Evolutionary conservation across 2,888 invertebrate genomes (phyloP).

Genomic region (Stomorhina lunata): DNA sequence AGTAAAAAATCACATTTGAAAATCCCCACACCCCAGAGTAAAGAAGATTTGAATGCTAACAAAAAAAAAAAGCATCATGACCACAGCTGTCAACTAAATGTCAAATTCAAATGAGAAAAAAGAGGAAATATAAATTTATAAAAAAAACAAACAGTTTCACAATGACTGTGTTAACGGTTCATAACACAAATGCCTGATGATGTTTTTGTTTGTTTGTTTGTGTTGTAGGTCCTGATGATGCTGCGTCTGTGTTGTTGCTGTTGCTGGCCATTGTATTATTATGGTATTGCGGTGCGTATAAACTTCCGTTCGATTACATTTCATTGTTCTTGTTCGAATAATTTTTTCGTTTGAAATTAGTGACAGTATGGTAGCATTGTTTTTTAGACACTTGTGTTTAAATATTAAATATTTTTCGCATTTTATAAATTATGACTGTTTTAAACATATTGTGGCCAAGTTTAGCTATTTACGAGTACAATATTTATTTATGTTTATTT

Average conservation of each 20-base stretch:
- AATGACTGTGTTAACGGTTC: conserved; percentile 68
- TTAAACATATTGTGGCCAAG: conserved; percentile 73
- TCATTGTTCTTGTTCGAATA: conserved; percentile 38
- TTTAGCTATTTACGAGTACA: conserved; percentile 70
- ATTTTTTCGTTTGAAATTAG: conserved; percentile 45
- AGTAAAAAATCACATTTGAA: conserved; percentile 52
- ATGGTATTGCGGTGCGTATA: conserved; percentile 65
- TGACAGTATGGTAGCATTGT: conserved; percentile 59
- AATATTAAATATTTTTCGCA: conserved; percentile 39
- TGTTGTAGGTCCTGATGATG: conserved; percentile 14
- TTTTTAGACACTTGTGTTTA: conserved; percentile 33
- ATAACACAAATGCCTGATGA: conserved; percentile 65
- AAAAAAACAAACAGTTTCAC: conserved; percentile 37
- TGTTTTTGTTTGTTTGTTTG: no score
- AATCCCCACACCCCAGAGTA: conserved; percentile 19
- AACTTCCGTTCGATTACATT: conserved; percentile 71
- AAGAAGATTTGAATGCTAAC: conserved; percentile 38
- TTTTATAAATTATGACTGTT: conserved; percentile 9
- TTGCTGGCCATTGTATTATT: conserved; percentile 15
- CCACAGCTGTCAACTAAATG: conserved; percentile 78
- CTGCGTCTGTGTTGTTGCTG: no score
- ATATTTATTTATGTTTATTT: conserved; percentile 52
- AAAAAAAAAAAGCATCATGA: conserved; percentile 65
- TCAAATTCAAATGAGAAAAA: conserved; percentile 74
- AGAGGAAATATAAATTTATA: conserved; percentile 19